phyloP scores from a whole-genome alignment of 2,113 vertebrate species.

The Marmota flaviventris region DNA sequence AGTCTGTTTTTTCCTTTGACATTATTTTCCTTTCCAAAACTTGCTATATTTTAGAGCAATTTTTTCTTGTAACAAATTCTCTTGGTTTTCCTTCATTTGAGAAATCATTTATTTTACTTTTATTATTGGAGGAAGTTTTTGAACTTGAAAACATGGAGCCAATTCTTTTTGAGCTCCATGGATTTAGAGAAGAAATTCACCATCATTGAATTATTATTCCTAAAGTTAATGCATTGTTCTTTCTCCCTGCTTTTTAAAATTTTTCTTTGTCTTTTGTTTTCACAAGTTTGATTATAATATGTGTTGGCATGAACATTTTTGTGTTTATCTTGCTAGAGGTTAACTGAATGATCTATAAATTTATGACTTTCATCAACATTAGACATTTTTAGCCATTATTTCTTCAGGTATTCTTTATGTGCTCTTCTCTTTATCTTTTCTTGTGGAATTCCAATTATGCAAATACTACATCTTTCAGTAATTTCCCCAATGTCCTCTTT shows the following conservation, averaged over 20 bases:
- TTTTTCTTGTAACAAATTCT: neutral
- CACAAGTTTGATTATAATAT: neutral
- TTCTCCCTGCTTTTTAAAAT: neutral
- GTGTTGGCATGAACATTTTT: neutral
- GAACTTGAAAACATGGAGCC: neutral
- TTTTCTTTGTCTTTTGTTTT: constrained; percentile 48
- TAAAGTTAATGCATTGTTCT: neutral
- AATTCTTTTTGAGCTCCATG: neutral
- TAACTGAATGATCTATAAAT: constrained; percentile 28
- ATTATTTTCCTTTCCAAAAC: constrained; percentile 37
- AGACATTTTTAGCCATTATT: constrained; percentile 12
- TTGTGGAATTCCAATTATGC: neutral
- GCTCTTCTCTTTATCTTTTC: neutral
- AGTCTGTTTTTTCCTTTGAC: neutral
- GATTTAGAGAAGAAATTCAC: neutral
- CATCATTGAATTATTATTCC: neutral
- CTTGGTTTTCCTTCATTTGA: neutral
- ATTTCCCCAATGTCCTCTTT: neutral
- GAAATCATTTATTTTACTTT: constrained; percentile 8
- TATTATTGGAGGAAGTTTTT: constrained; percentile 9
- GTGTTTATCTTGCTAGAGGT: neutral
- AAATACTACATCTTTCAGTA: neutral
- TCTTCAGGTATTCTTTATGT: neutral
- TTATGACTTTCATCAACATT: neutral
- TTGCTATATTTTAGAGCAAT: neutral